Evolutionary conservation across 2,888 invertebrate species (phyloP), one percentile per base, ranked within the genome.

Genomic region (Parochlus steinenii): DNA sequence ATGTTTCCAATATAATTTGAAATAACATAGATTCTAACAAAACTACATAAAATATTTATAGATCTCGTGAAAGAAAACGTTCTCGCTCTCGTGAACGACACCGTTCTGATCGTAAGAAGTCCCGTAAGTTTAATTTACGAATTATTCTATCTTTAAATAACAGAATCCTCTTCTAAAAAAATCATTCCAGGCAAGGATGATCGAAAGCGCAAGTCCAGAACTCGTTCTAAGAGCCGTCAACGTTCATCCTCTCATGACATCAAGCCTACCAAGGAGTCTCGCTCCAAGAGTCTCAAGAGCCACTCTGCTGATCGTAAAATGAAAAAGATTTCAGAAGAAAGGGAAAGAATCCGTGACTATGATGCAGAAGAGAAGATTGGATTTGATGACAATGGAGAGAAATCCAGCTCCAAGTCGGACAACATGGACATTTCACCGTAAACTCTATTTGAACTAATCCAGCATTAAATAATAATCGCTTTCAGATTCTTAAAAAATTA

Each of bases 351-450:
- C 45, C 45, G 51, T 6, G 56, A 54, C 30, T 56, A 53, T 39
- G 53, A 48, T 42, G 51, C 47, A 8, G 53, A 48, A 42, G 52
- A 46, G 39, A 50, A 46, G 45, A 48, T 49, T 26, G 58, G 54
- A 34, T 52, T 44, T 43, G 52, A 42, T 51, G 47, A 48, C 47
- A 11, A 44, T 36, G 68, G 72, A 39, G 71, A 72, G 45, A 69
- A 69, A 41, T 46, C 64, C 48, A 54, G 64, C 48, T 48, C 61
- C 52, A 51, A 67, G 55, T 45, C 71, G 2, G 76, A 77, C 54
- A 77, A 78, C 51, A 78, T 79, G 79, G 79, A 79, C 54, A 79
- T 79, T 55, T 78, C 78, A 39, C 79, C 79, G 36, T 78, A 65
- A 57, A 43, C 39, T 16, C 23, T 33, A 2, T 24, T 17, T 17